Base-by-base conservation (phyloP, 2,797 vertebrate species). In the Holocentrus rufus region DNA sequence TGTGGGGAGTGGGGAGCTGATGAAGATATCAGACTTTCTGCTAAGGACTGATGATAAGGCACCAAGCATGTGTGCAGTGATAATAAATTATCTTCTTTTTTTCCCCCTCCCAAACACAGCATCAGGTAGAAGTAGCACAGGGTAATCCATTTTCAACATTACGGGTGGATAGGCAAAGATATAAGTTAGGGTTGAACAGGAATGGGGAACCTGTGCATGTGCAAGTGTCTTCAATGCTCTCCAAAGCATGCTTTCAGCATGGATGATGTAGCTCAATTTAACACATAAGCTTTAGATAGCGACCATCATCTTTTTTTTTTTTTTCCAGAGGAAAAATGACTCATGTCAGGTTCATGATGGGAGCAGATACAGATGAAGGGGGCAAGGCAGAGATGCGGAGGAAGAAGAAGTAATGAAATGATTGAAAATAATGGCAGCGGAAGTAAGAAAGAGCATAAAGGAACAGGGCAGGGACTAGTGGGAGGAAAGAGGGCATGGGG, bases 391-490 rank as follows among this genome's bases (percentile, higher is more conserved):
- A 69, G 36, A 31, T 64, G 60, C 23, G 70, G 46, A 68, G 30
- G 36, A 31, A 25, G 25, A 7, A 53, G 49, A 69, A 57, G 61
- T 74, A 13, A 83, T 64, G 58, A 71, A 72, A 84, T 85, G 20
- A 74, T 44, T 68, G 36, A 49, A 77, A 52, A 74, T 58, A 87
- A 82, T 67, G 59, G 76, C 1, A 1, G 17, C 31, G 54, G 27
- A 72, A 57, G 60, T 58, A 27, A n/a, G 25, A 77, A 56, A 75
- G 44, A 47, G 39, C 17, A 7, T 42, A 30, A 52, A 77, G 25
- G 79, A 84, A 59, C 62, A 67, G 68, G 72, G 42, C 69, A 25
- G n/a, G 46, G 61, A 56, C 15, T 27, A 4, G 13, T 54, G 17
- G 54, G 54, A 34, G 54, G 58, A 22, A 20, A 66, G 20, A 74